These are phyloP conservation scores for Varroa destructor DNA, from an alignment of 1,140 invertebrate genomes.

Conservation along the genomic window DNA sequence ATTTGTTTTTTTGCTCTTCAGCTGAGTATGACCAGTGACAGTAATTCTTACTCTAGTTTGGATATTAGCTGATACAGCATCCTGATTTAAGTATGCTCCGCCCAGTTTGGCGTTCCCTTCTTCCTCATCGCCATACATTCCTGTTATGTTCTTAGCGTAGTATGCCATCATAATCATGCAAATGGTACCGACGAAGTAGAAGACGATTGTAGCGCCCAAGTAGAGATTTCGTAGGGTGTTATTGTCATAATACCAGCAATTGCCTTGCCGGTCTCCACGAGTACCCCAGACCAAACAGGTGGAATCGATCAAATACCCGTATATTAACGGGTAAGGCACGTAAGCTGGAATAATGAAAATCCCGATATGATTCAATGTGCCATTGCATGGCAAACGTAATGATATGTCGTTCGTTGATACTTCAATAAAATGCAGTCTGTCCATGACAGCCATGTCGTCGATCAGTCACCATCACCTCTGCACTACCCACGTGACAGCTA, in stretches of 20 bases:
- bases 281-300: constrained; percentile 39
- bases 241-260: constrained; percentile 40
- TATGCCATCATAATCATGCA: constrained; percentile 9
- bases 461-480: no score
- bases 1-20: no score
- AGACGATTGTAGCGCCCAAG: neutral
- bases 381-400: no score
- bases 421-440: no score
- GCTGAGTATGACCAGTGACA: neutral
- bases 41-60: neutral
- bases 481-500: no score
- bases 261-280: constrained; percentile 37
- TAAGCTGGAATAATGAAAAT: constrained; percentile 33
- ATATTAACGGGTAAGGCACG: constrained; percentile 40
- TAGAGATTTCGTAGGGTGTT: constrained; percentile 35
- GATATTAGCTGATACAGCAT: neutral
- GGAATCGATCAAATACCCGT: constrained; percentile 38
- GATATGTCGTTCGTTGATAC: no score
- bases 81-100: neutral
- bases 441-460: no score
- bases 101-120: neutral
- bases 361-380: no score
- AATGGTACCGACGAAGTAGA: constrained; percentile 18
- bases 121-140: constrained; percentile 3
- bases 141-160: neutral